Conservation (phyloP, 2,113 vertebrate species). For the Takifugu bimaculatus region DNA sequence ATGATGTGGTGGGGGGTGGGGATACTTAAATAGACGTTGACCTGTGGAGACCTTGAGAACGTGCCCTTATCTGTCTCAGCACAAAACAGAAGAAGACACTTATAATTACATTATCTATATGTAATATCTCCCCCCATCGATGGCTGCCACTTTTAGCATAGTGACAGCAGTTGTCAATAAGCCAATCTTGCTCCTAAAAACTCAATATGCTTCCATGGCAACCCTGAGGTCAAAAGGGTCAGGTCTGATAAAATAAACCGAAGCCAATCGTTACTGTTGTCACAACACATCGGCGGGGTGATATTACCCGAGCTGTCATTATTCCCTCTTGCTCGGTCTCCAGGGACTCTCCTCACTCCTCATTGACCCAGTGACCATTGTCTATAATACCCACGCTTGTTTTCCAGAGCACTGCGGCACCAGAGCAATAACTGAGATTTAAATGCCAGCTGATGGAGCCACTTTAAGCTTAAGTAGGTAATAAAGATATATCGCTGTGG, state of each 20-base stretch:
- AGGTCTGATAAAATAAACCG: conserved; percentile 46
- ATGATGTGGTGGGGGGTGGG: not conserved
- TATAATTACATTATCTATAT: conserved; percentile 34
- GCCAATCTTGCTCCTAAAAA: conserved; percentile 23
- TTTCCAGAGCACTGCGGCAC: conserved; percentile 31
- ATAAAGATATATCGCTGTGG: conserved; percentile 46
- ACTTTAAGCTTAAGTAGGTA: conserved; percentile 47
- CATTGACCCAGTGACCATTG: conserved; percentile 56
- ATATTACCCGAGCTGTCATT: conserved; percentile 63
- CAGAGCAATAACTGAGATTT: conserved; percentile 64
- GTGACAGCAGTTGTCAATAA: conserved; percentile 45
- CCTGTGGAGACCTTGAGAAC: conserved; percentile 10
- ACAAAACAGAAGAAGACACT: conserved; percentile 14
- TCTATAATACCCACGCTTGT: conserved; percentile 44
- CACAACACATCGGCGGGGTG: conserved; percentile 34
- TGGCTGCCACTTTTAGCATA: conserved; percentile 28
- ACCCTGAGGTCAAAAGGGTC: conserved; percentile 55
- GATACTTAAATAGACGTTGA: conserved; percentile 27
- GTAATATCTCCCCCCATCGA: conserved; percentile 28
- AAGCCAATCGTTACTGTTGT: conserved; percentile 47
- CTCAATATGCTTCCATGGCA: conserved; percentile 47
- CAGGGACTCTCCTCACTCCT: conserved; percentile 52
- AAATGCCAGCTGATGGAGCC: conserved; percentile 57
- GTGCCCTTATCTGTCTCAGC: conserved; percentile 15
- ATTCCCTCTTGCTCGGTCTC: conserved; percentile 47